phyloP scores from a whole-genome alignment of 2,888 invertebrate species.

The Orthosia cruda region DNA sequence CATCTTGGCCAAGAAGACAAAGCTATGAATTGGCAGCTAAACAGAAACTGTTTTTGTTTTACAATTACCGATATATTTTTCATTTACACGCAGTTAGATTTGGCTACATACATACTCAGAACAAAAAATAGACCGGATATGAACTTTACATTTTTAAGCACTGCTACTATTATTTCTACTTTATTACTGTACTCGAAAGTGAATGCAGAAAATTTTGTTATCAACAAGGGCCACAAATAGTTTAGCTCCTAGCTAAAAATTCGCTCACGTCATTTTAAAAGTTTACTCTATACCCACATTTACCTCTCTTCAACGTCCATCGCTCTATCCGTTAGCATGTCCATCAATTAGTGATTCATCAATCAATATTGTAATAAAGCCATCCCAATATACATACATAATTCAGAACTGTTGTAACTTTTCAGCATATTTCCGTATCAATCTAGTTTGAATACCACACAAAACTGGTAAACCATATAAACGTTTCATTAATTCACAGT shows the following conservation, averaged over 20 bases:
- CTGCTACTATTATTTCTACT: not conserved
- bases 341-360: constrained; percentile 31
- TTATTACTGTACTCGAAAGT: not conserved
- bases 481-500: not conserved
- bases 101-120: constrained; percentile 21
- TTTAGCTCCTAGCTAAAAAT: not conserved
- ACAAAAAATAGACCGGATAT: constrained; percentile 3
- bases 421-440: not conserved
- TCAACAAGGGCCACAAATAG: not conserved
- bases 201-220: too few species aligned
- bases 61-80: constrained; percentile 46
- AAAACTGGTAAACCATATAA: not conserved
- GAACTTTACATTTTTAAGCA: not conserved
- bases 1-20: constrained; percentile 57
- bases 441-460: not conserved
- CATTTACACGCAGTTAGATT: constrained; percentile 42
- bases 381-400: not conserved
- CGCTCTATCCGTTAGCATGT: not conserved
- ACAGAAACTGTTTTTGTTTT: constrained; percentile 56
- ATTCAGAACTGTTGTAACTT: constrained; percentile 19
- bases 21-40: constrained; percentile 57
- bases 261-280: not conserved
- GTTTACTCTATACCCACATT: not conserved
- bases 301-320: not conserved
- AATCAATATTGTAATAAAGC: constrained; percentile 23